Evolutionary conservation across 2,888 invertebrate species (phyloP), one percentile per base, ranked within the genome.

Genomic region (Onthophagus sagittarius): DNA sequence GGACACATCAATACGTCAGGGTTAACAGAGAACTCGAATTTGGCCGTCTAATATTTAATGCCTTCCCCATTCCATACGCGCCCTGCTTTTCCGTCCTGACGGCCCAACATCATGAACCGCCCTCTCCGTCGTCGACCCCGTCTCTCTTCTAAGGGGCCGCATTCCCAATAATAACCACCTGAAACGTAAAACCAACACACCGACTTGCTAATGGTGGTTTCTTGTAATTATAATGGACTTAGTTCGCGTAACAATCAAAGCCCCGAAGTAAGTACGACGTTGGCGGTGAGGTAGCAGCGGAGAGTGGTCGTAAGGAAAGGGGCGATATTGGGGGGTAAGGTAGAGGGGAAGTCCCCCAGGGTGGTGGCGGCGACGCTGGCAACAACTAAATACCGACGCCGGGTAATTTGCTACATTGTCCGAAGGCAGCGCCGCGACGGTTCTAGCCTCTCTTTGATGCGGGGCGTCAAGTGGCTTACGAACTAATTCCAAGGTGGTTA

Each of bases 221-320:
- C 77, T 77, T 77, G 77, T 77, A 75, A 73, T 76, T 74, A 74
- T 77, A 77, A 77, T 77, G 77, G 77, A 77, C 72, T 76, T 74
- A 70, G 72, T 77, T 77, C 70, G 70, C 67, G 72, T 39, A 63
- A 69, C 74, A 75, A 76, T 75, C 76, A 31, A 67, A 67, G 32
- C 31, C 67, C 32, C 67, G 67, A 67, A 67, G 67, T 67, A 67
- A 67, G 67, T 67, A 9, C 67, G 31, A 23, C 31, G 15, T 15
- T 23, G 39, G 23, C 67, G 67, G n/a, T 23, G 67, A 23, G 23
- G 23, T 23, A 23, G 23, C 67, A 32, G 67, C 67, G 67, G 67
- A 23, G 67, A 67, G 67, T 67, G 67, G 67, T 32, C 31, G 31
- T 23, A 32, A 23, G n/a, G 67, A 15, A 23, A 32, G 15, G 31